These are phyloP conservation scores for Synergus gifuensis DNA, from an alignment of 2,888 invertebrate genomes.

Conservation along the genomic window DNA sequence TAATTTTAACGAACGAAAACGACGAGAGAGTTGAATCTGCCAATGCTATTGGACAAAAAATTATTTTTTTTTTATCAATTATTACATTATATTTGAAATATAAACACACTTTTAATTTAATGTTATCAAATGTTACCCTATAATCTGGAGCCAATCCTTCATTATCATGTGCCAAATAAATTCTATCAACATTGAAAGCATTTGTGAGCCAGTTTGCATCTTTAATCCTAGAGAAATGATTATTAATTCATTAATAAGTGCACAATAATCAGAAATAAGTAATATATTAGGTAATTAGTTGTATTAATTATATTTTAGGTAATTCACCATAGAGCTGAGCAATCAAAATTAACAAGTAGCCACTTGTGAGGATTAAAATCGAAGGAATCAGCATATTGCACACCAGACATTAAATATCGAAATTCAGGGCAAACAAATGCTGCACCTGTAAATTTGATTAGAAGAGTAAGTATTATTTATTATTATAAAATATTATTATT, in stretches of 20 bases:
- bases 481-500: background rate
- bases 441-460: slow-evolving; percentile 80
- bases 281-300: slow-evolving; percentile 44
- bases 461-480: background rate
- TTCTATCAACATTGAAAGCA: slow-evolving; percentile 94
- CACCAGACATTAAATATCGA: slow-evolving; percentile 86
- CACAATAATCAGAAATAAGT: slow-evolving; percentile 1
- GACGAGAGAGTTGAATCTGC: slow-evolving; percentile 91
- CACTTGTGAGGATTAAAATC: slow-evolving; percentile 98
- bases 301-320: background rate
- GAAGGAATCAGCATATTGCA: slow-evolving; percentile 92
- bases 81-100: too few species aligned
- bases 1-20: slow-evolving; percentile 92
- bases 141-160: slow-evolving; percentile 83
- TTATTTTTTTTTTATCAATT: background rate
- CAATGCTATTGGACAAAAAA: slow-evolving; percentile 84
- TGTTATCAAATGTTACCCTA: slow-evolving; percentile 75
- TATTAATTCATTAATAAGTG: slow-evolving; percentile 20
- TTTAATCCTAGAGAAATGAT: slow-evolving; percentile 81
- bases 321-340: slow-evolving; percentile 90
- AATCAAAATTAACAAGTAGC: slow-evolving; percentile 96
- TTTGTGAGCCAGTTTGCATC: slow-evolving; percentile 89
- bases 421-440: slow-evolving; percentile 96
- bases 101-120: background rate
- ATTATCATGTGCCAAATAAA: slow-evolving; percentile 89